Base-by-base conservation (phyloP, 2,888 invertebrate genomes). In the Tetranychus piercei region DNA sequence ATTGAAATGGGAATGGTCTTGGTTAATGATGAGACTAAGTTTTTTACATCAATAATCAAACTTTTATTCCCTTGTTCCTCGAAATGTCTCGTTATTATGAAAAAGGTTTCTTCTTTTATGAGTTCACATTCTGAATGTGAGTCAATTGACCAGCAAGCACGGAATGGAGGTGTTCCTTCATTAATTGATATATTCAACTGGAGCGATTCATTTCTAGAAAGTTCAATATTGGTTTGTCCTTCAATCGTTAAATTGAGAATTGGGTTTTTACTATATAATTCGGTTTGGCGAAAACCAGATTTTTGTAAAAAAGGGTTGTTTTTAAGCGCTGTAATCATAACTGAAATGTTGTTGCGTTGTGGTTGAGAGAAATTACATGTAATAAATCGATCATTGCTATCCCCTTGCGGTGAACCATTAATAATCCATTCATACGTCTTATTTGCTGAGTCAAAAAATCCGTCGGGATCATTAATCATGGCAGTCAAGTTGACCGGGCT, bases 121-220 rank as follows among this genome's bases (percentile, higher is more conserved):
- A n/a, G n/a, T n/a, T n/a, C n/a, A n/a, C n/a, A n/a, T n/a, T n/a
- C n/a, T n/a, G n/a, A n/a, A n/a, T n/a, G n/a, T n/a, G n/a, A n/a
- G n/a, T n/a, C n/a, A n/a, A n/a, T n/a, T n/a, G n/a, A n/a, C n/a
- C n/a, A n/a, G 80, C 93, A 93, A 81, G 89, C 89, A 71, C 85
- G 80, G 80, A 89, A 89, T 0, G 89, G 89, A 6, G 76, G 72
- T 18, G 77, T 77, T 23, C 91, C 88, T 0, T 92, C 93, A 44
- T 87, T 85, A 80, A 91, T 93, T 66, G 86, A 86, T 5, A 84
- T 79, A 78, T 87, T 84, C 9, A 93, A 82, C 75, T 87, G 86
- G 44, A 92, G 82, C 71, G 91, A 83, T 74, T 91, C 90, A 64
- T 91, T 91, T 76, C 89, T 90, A 79, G 90, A 87, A 55, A 93